A percentile compares a stretch with the other conserved stretches of the same genome.
Evolutionary conservation across 2,888 invertebrate genomes (phyloP).

Genomic region (Orthosia incerta): DNA sequence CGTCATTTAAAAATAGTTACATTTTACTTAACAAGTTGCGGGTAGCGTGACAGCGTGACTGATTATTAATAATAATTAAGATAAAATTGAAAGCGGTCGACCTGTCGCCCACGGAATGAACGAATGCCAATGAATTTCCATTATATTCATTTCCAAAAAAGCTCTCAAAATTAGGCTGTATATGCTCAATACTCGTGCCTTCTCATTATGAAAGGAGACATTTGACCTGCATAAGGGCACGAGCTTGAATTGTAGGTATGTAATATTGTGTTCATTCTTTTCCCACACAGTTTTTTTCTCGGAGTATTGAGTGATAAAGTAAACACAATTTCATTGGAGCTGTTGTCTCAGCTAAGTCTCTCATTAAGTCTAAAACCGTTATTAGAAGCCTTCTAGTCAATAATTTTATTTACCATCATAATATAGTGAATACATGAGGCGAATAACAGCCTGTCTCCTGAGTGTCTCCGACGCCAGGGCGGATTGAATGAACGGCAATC

Average conservation of each 20-base stretch:
- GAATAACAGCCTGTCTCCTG: constrained; percentile 26
- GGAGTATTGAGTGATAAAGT: neutral
- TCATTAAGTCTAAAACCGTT: constrained; percentile 24
- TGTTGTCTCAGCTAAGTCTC: constrained; percentile 19
- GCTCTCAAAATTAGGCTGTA: too few relatives aligned
- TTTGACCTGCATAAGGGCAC: neutral
- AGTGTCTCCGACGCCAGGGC: constrained; percentile 6
- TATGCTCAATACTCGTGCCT: neutral
- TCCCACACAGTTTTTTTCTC: neutral
- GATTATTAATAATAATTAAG: constrained; percentile 17
- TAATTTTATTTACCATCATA: constrained; percentile 2
- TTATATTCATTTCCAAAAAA: neutral
- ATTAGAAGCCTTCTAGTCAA: constrained; percentile 5
- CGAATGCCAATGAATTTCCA: constrained; percentile 9
- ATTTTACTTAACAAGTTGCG: neutral
- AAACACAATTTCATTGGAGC: constrained; percentile 3
- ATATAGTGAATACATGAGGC: constrained; percentile 9
- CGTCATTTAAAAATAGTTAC: constrained; percentile 1
- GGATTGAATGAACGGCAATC: constrained; percentile 23
- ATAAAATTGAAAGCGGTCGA: neutral
- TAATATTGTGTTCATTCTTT: neutral
- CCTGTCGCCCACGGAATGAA: constrained; percentile 5
- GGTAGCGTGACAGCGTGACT: neutral
- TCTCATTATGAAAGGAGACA: neutral
- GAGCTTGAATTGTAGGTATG: neutral